Conservation (phyloP, 1,140 invertebrate species). For the Trypoxylus dichotomus region DNA sequence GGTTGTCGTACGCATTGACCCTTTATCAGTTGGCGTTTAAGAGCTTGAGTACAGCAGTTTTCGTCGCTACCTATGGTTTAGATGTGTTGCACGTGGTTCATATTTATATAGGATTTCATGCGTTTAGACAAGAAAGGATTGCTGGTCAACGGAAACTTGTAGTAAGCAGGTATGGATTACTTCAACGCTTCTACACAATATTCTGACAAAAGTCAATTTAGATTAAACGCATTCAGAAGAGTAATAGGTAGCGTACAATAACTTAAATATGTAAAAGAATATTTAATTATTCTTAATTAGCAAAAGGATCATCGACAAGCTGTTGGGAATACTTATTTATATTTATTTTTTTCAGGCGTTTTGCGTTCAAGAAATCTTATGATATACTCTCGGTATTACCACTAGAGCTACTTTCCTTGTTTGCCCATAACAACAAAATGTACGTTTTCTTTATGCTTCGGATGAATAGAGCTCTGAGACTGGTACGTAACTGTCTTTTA, state of each 20-base stretch:
- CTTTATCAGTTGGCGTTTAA: slow-evolving; percentile 30
- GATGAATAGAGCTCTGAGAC: slow-evolving; percentile 24
- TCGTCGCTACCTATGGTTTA: slow-evolving; percentile 10
- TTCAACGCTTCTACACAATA: too few relatives aligned
- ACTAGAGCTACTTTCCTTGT: slow-evolving; percentile 1
- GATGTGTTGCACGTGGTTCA: slow-evolving; percentile 19
- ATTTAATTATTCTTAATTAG: too few relatives aligned
- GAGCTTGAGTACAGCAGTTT: background rate
- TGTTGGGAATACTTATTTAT: too few relatives aligned
- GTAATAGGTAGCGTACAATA: too few relatives aligned
- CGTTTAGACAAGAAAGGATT: too few relatives aligned
- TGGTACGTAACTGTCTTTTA: slow-evolving; percentile 19
- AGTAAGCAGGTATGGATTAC: too few relatives aligned
- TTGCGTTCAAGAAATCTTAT: background rate
- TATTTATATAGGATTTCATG: slow-evolving; percentile 18
- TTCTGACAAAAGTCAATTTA: too few relatives aligned
- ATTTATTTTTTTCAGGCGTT: background rate
- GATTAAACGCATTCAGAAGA: too few relatives aligned
- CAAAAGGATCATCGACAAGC: too few relatives aligned
- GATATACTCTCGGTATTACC: slow-evolving; percentile 2
- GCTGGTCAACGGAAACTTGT: too few relatives aligned
- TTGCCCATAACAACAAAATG: background rate
- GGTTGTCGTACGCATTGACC: background rate
- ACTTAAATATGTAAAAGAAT: too few relatives aligned
- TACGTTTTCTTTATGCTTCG: background rate